Evolutionary conservation across 2,797 vertebrate genomes (phyloP), one percentile per base, ranked within the genome.

Genomic region (Halcyon leucocephala): DNA sequence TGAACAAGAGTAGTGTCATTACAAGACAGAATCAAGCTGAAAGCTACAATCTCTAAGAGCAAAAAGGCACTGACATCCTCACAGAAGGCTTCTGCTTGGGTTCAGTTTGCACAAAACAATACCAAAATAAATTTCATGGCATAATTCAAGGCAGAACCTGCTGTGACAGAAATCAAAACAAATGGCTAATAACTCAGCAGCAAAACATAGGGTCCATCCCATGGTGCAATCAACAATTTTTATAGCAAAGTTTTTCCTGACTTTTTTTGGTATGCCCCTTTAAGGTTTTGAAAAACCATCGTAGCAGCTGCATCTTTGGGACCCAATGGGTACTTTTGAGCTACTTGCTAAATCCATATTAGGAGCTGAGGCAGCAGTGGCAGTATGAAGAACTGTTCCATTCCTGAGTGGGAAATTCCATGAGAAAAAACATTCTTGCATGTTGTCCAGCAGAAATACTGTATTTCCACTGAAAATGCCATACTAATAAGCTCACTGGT

Each of bases 361-460:
- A 95, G 96, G 92, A 96, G 79, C 90, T 96, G 83, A 97, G 80
- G 86, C 86, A 55, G 89, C 64, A 2, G 15, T 58, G 48, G 92
- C 92, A 95, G 76, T 62, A 82, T 80, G 94, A 94, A 96, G 91
- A 97, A 95, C 91, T 92, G 52, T 93, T 94, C 96, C 95, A 80
- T 92, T 96, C 82, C 96, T 95, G 91, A 97, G 91, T 94, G 93
- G 88, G 96, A 98, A 97, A 97, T 97, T 97, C 97, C 97, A 97
- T 94, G 89, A 97, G 97, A 97, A 95, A 96, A 96, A 97, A 95
- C 79, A 95, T 96, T 92, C 91, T 96, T 97, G 96, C 85, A 66
- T 65, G 88, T 88, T 94, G 89, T 98, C 97, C 97, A 95, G 90
- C 72, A 95, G 97, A 96, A 96, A 97, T 94, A 90, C 55, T 88